phyloP scores from a whole-genome alignment of 2,888 invertebrate species.

The Drymonia ruficornis region DNA sequence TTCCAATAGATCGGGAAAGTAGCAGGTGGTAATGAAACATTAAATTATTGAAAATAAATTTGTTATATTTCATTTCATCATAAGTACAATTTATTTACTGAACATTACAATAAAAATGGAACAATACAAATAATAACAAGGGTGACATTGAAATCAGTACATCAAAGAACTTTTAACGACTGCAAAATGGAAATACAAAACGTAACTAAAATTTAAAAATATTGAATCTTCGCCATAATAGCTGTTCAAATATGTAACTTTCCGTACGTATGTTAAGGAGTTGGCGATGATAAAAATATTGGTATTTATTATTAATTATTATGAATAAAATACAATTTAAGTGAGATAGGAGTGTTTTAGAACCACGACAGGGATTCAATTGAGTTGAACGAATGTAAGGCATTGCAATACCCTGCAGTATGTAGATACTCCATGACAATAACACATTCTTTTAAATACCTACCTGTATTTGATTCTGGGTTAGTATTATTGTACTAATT shows the following conservation, averaged over 20 bases:
- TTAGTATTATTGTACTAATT: slow-evolving; percentile 23
- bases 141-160: slow-evolving; percentile 29
- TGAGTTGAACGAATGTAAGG: slow-evolving; percentile 41
- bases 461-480: slow-evolving; percentile 1
- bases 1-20: no score
- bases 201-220: slow-evolving; percentile 36
- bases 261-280: slow-evolving; percentile 13
- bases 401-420: slow-evolving; percentile 55
- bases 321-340: slow-evolving; percentile 16
- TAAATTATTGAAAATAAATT: slow-evolving; percentile 65
- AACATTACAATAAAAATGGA: slow-evolving; percentile 56
- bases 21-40: neutral
- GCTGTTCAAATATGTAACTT: neutral
- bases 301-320: no score
- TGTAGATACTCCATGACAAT: slow-evolving; percentile 38
- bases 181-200: slow-evolving; percentile 28
- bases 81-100: slow-evolving; percentile 72
- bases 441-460: slow-evolving; percentile 7
- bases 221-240: slow-evolving; percentile 32
- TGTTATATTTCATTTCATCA: slow-evolving; percentile 70
- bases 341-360: slow-evolving; percentile 21
- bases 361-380: slow-evolving; percentile 29
- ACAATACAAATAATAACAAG: slow-evolving; percentile 70
- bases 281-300: slow-evolving; percentile 13
- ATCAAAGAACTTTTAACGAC: slow-evolving; percentile 2